Base-by-base conservation (phyloP, 2,113 vertebrate genomes). In the Callionymus lyra region DNA sequence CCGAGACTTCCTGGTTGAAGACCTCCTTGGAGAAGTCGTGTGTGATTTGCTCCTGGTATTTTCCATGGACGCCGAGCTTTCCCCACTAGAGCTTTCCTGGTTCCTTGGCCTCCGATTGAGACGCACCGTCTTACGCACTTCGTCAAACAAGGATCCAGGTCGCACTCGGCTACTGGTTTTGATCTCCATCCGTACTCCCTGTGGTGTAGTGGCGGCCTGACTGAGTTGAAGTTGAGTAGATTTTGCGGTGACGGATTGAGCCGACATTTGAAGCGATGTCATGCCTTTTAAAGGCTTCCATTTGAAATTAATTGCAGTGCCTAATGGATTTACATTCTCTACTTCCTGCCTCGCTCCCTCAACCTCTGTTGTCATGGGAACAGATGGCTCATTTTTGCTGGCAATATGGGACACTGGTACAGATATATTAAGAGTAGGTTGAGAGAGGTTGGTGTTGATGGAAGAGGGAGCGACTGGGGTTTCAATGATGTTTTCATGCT, bases 61-160 rank as follows among this genome's bases (percentile, higher is more conserved):
- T 16, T 82, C 81, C 6, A 12, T 50, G 1, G 84, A 79, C 0
- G 83, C 83, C 1, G 89, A 91, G 1, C 82, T 80, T 12, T 97
- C 95, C 48, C 95, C 95, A 12, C 92, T 95, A 9, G 94, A 97
- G 34, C 91, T 98, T 49, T 98, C 94, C 37, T 87, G 89, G 72
- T 97, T 94, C 56, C 95, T 84, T 0, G 92, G 93, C 62, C 95
- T 86, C 41, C 91, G 90, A 75, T 97, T 97, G 17, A 97, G 82
- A 6, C 93, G 84, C 0, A 91, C 94, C 0, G 95, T 98, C 76
- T 97, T 97, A 2, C 95, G 89, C 1, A 98, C 95, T 62, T 98
- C 95, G 2, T 98, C 94, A 4, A 98, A 98, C 33, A 98, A 85
- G 9, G 95, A 98, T 1, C 95, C 95, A 0, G 95, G 95, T 6